A percentile compares a stretch with the other conserved stretches of the same genome.
Evolutionary conservation across 2,888 invertebrate species (phyloP).

Genomic region (Zaprionus lineosus): DNA sequence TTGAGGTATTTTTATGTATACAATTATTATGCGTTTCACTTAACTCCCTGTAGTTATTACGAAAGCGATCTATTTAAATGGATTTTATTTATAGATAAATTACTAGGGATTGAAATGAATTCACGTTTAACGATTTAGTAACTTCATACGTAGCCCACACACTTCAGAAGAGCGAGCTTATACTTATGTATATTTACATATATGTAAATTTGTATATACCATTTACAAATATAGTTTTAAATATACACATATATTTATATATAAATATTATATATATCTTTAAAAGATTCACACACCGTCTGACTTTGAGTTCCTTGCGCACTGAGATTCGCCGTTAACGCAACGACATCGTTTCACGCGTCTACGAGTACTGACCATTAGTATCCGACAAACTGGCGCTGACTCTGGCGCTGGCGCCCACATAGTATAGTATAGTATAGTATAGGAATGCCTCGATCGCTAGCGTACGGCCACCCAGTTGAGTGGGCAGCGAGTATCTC

Average conservation of each 20-base stretch:
- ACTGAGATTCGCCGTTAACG: slow-evolving; percentile 67
- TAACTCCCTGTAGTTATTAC: slow-evolving; percentile 44
- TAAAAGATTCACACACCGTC: slow-evolving; percentile 46
- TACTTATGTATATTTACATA: slow-evolving; percentile 6
- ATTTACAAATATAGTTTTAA: neutral
- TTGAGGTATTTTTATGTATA: neutral
- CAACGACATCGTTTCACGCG: slow-evolving; percentile 76
- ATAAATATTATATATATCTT: slow-evolving; percentile 8
- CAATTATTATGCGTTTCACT: slow-evolving; percentile 23
- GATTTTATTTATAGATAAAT: slow-evolving; percentile 58
- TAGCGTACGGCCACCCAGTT: slow-evolving; percentile 21
- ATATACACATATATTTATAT: slow-evolving; percentile 11
- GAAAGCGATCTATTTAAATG: slow-evolving; percentile 56
- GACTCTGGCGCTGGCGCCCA: slow-evolving; percentile 29
- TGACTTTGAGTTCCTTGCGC: slow-evolving; percentile 56
- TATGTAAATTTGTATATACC: neutral
- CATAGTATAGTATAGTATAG: slow-evolving; percentile 25
- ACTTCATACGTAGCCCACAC: slow-evolving; percentile 46
- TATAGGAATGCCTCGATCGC: slow-evolving; percentile 29
- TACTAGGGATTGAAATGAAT: slow-evolving; percentile 32
- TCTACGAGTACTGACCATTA: slow-evolving; percentile 62
- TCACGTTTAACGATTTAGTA: slow-evolving; percentile 28
- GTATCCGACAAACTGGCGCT: slow-evolving; percentile 12
- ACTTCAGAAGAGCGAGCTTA: neutral
- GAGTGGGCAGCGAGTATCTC: slow-evolving; percentile 26